These are phyloP conservation scores for Ostrea edulis DNA, from an alignment of 1,140 invertebrate species.

Conservation along the genomic window DNA sequence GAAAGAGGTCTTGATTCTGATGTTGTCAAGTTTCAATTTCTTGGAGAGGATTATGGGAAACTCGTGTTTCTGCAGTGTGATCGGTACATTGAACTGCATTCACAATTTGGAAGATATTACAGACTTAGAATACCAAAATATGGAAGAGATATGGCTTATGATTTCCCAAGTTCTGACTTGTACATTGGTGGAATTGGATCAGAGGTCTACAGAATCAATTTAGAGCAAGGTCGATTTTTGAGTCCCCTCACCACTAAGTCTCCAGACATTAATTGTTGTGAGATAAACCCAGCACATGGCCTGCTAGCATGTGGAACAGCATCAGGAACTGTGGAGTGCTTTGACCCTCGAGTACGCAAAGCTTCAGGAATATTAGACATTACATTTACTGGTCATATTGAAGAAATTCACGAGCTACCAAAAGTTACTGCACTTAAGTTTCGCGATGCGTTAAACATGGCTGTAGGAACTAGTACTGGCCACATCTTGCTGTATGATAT, in stretches of 20 bases:
- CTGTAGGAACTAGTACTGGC: slow-evolving; percentile 94
- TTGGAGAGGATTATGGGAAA: slow-evolving; percentile 82
- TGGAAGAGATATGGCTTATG: slow-evolving; percentile 96
- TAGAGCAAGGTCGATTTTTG: slow-evolving; percentile 96
- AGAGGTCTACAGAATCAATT: slow-evolving; percentile 96
- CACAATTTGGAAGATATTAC: slow-evolving; percentile 94
- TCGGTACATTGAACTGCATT: slow-evolving; percentile 96
- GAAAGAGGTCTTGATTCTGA: slow-evolving; percentile 98
- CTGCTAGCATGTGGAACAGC: slow-evolving; percentile 93
- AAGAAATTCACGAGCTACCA: slow-evolving; percentile 83
- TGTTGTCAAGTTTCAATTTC: slow-evolving; percentile 84
- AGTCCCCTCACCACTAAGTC: slow-evolving; percentile 89
- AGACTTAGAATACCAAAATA: slow-evolving; percentile 95
- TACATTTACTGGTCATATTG: slow-evolving; percentile 86
- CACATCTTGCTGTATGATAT: slow-evolving; percentile 96
- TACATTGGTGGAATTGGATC: slow-evolving; percentile 93
- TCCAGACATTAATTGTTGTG: slow-evolving; percentile 86
- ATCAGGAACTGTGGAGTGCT: slow-evolving; percentile 91
- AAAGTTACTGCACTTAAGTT: slow-evolving; percentile 87
- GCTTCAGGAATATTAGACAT: slow-evolving; percentile 92
- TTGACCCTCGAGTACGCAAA: slow-evolving; percentile 90
- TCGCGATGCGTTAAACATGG: slow-evolving; percentile 89
- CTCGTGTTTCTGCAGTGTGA: slow-evolving; percentile 84
- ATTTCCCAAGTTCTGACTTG: slow-evolving; percentile 93
- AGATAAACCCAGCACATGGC: slow-evolving; percentile 93